Evolutionary conservation across 2,888 invertebrate species (phyloP), one percentile per base, ranked within the genome.

Genomic region (Trypoxylon attenuatum): DNA sequence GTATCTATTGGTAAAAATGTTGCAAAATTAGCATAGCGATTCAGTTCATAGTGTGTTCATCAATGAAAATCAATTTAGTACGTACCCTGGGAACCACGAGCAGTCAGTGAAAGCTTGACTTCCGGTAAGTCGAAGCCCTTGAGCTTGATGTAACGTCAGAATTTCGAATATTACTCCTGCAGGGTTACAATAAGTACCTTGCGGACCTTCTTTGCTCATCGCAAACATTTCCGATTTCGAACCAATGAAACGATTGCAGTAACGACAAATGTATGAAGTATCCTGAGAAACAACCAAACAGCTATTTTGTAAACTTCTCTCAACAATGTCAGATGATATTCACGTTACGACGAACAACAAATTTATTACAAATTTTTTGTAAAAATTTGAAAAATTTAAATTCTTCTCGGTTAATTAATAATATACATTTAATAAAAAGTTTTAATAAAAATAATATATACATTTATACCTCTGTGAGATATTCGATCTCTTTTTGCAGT

Each of bases 31-130:
- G 16, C 18, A 55, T n/a, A n/a, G n/a, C n/a, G n/a, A n/a, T n/a
- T n/a, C n/a, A n/a, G n/a, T n/a, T n/a, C n/a, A 8, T 15, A 22
- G 2, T 13, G 39, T 23, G 13, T 29, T 33, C 6, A 21, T 29
- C 22, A 23, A 21, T 10, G 16, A 1, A 29, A 52, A 41, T 13
- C 18, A 43, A 46, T 22, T 16, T 87, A 6, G n/a, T 13, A 33
- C 33, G 1, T 88, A 93, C 92, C 94, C 95, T 4, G 95, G 95
- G 86, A 96, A 96, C 96, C 96, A 96, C 69, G 92, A 93, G 81
- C 92, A 93, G 74, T 93, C 91, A n/a, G 90, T 90, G 1, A 93
- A 92, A 0, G 93, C 90, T 45, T 86, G 76, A 3, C 89, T 88
- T 0, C 88, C 87, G 23, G 89, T 87, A 13, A 91, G 85, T 33